phyloP scores from a whole-genome alignment of 2,888 invertebrate species.

The Melanargia galathea region DNA sequence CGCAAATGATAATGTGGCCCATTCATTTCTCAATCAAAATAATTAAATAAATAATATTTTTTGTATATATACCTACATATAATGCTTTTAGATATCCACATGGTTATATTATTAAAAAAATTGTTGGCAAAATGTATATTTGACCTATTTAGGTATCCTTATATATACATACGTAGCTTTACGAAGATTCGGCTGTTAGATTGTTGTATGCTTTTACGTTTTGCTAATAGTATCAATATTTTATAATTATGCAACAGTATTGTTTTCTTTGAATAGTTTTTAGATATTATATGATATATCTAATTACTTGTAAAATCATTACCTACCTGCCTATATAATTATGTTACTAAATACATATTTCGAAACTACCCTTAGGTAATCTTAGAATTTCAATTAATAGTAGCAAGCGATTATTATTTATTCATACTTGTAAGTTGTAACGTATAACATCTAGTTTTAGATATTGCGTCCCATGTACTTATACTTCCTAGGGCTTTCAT shows the following conservation, averaged over 20 bases:
- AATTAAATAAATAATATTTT: neutral
- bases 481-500: neutral
- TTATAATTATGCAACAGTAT: neutral
- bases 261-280: neutral
- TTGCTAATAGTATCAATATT: constrained; percentile 5
- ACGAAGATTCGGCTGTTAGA: neutral
- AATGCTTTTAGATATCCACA: constrained; percentile 1
- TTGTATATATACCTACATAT: neutral
- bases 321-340: neutral
- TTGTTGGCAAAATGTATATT: neutral
- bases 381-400: neutral
- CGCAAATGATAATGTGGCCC: constrained; percentile 1
- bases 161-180: neutral
- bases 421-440: constrained; percentile 4
- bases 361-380: neutral
- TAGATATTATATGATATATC: neutral
- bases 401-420: constrained; percentile 9
- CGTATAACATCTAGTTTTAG: neutral
- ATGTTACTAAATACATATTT: neutral
- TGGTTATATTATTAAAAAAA: neutral
- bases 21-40: neutral
- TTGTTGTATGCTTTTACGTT: neutral
- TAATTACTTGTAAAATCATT: neutral
- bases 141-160: no score
- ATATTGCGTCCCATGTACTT: neutral